Percentiles rank a stretch among this genome's conserved stretches.
phyloP scores from a whole-genome alignment of 2,113 vertebrate genomes.

The Heterocephalus glaber region DNA sequence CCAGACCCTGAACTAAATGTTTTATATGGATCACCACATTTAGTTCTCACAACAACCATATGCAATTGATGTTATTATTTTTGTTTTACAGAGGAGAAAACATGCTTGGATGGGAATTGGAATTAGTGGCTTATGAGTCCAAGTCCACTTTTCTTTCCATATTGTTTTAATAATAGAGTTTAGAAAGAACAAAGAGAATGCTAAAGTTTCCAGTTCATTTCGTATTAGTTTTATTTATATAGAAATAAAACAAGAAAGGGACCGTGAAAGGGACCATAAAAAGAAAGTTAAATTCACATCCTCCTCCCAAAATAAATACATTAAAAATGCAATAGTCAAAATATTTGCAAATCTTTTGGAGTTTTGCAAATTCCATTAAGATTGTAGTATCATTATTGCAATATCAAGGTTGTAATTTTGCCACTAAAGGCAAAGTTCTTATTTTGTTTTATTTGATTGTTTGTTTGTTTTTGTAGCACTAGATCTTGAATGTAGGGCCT shows the following conservation, averaged over 20 bases:
- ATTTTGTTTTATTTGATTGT: neutral
- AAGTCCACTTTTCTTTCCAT: conserved; percentile 45
- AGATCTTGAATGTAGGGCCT: neutral
- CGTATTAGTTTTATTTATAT: conserved; percentile 70
- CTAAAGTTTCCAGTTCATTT: conserved; percentile 75
- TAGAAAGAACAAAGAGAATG: conserved; percentile 71
- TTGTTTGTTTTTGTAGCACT: neutral
- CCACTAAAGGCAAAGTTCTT: conserved; percentile 33
- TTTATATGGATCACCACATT: conserved; percentile 33
- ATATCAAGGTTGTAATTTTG: neutral
- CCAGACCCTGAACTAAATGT: neutral
- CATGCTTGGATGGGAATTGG: neutral
- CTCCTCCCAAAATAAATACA: conserved; percentile 73
- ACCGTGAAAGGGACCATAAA: conserved; percentile 66
- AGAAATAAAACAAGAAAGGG: conserved; percentile 74
- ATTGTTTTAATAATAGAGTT: conserved; percentile 74
- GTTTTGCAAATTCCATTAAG: conserved; percentile 43
- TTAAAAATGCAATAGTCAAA: conserved; percentile 67
- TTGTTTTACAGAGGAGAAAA: conserved; percentile 59
- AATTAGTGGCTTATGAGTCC: conserved; percentile 17
- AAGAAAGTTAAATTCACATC: conserved; percentile 71
- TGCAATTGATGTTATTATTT: conserved; percentile 3
- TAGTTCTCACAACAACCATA: neutral
- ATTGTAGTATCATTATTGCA: neutral
- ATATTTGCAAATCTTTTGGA: conserved; percentile 39